These are phyloP conservation scores for Andrena dorsata DNA, from an alignment of 2,888 invertebrate genomes.

Conservation along the genomic window DNA sequence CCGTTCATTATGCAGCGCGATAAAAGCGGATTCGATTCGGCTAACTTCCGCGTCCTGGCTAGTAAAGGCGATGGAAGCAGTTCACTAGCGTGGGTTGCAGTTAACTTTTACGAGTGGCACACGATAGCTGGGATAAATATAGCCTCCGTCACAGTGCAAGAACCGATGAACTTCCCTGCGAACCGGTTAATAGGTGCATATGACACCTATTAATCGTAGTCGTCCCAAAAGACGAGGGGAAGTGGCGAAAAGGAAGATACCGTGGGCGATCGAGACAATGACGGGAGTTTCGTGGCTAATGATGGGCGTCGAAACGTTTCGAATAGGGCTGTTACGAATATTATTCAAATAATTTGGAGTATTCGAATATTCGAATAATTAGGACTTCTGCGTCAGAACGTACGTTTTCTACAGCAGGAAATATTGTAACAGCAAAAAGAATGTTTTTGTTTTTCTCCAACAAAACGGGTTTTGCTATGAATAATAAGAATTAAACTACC, in stretches of 20 bases:
- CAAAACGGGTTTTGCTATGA: too few species aligned
- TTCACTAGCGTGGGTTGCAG: neutral
- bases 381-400: too few species aligned
- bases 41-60: neutral
- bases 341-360: too few species aligned
- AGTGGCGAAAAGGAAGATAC: constrained; percentile 28
- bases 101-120: constrained; percentile 16
- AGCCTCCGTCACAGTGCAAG: constrained; percentile 10
- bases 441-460: too few species aligned
- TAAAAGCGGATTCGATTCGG: neutral
- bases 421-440: too few species aligned
- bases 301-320: too few species aligned
- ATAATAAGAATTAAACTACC: too few species aligned
- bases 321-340: too few species aligned
- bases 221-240: constrained; percentile 10
- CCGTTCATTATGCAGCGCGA: too few species aligned
- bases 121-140: constrained; percentile 32
- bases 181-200: constrained; percentile 26
- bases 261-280: constrained; percentile 54
- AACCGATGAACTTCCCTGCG: constrained; percentile 11
- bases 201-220: constrained; percentile 12
- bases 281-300: neutral
- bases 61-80: neutral
- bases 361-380: too few species aligned
- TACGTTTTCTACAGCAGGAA: too few species aligned